These are phyloP conservation scores for Setipinna tenuifilis DNA, from an alignment of 2,797 vertebrate species.

Conservation along the genomic window DNA sequence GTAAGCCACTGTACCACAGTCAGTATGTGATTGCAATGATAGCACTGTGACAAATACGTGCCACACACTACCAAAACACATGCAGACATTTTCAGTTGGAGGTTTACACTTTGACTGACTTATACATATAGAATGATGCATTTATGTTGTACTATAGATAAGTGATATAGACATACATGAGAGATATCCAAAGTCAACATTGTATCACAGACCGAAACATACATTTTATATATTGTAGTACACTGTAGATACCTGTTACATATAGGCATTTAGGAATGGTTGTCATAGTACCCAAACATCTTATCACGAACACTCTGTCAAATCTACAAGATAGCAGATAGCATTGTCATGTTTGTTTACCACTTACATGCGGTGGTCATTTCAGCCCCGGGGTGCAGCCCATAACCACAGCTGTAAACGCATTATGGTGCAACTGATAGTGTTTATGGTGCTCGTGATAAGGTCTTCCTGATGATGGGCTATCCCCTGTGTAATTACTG, in stretches of 20 bases:
- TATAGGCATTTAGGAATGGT: not conserved
- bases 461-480: not conserved
- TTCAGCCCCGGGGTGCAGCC: not conserved
- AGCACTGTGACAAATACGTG: not conserved
- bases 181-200: too few relatives aligned
- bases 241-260: not conserved
- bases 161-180: too few relatives aligned
- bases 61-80: not conserved
- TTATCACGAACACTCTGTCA: not conserved
- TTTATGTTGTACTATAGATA: too few relatives aligned
- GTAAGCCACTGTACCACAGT: conserved; percentile 47
- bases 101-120: too few relatives aligned
- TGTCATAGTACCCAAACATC: too few relatives aligned
- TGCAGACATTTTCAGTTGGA: not conserved
- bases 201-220: not conserved
- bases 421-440: not conserved
- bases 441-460: not conserved
- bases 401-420: not conserved
- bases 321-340: not conserved
- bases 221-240: not conserved
- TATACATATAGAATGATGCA: too few relatives aligned
- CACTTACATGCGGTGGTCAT: not conserved
- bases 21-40: not conserved
- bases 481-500: not conserved
- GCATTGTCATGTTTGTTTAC: not conserved